Base-by-base conservation (phyloP, 2,113 vertebrate species). In the Chloebia gouldiae region DNA sequence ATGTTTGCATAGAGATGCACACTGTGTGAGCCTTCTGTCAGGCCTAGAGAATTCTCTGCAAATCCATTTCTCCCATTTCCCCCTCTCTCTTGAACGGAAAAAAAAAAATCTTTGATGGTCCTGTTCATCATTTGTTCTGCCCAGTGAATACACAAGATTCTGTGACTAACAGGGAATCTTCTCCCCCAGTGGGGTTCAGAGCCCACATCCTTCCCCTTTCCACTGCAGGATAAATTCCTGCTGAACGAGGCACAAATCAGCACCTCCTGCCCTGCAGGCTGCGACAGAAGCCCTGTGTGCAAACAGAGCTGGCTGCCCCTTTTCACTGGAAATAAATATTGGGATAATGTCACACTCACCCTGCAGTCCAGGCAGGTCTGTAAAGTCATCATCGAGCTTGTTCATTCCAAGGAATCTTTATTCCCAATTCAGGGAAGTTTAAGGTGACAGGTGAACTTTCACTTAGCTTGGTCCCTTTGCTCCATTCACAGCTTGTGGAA, bases 201-300 rank as follows among this genome's bases (percentile, higher is more conserved):
- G 59, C n/a, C 27, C 27, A 6, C 6, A 4, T 15, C 37, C 72
- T 66, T 47, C 33, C 56, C 23, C 7, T 37, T 21, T 33, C 33
- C 21, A 7, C 45, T 44, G 47, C 51, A 17, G 3, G 20, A 14
- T 42, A 10, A 42, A 31, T 17, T 17, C 13, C 54, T 53, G 68
- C 76, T 27, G 42, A 22, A 18, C 1, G 20, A 54, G 72, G 11
- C 0, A 8, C 21, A 11, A 13, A 31, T 33, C 81, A 69, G 37
- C 54, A 27, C 39, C 49, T 86, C 19, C 59, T 73, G 57, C 30
- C 42, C 24, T 8, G 15, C 56, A 50, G 61, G 40, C 6, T 2
- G 1, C 9, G n/a, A 2, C 20, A 18, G 79, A 31, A 30, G 11
- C 9, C 10, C 0, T 1, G 14, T 30, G 30, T 4, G 10, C 70